These are phyloP conservation scores for Megaustenia siamemsis DNA, from an alignment of 2,888 invertebrate genomes.

Conservation along the genomic window DNA sequence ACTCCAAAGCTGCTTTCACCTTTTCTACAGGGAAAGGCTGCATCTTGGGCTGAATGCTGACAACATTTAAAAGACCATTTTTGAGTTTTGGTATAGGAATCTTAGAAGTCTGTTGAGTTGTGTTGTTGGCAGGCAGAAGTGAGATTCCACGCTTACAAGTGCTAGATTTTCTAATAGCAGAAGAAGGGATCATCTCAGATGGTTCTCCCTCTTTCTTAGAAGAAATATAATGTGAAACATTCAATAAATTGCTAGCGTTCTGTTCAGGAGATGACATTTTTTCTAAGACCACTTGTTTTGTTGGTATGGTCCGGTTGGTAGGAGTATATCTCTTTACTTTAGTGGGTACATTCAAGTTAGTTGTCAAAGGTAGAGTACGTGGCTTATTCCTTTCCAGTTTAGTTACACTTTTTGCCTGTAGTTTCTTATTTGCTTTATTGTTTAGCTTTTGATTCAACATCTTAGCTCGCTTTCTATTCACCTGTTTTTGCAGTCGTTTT, in stretches of 20 bases:
- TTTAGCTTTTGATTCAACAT: constrained; percentile 25
- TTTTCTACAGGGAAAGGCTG: constrained; percentile 18
- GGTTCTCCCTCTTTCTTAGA: not conserved
- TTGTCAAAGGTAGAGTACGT: not conserved
- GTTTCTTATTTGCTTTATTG: not conserved
- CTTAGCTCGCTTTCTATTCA: constrained; percentile 19
- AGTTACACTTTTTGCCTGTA: not conserved
- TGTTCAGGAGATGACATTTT: no score
- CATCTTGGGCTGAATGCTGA: not conserved
- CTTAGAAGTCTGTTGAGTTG: no score
- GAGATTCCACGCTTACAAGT: not conserved
- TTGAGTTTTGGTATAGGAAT: not conserved
- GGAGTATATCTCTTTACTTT: not conserved
- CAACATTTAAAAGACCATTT: not conserved
- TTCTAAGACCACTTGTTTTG: no score
- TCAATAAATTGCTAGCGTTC: no score
- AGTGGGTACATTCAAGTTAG: not conserved
- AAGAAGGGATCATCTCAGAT: not conserved
- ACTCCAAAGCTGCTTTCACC: constrained; percentile 31
- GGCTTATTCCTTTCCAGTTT: not conserved
- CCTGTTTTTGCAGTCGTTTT: constrained; percentile 17
- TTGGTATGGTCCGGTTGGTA: no score
- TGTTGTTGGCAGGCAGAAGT: not conserved
- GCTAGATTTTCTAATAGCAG: not conserved
- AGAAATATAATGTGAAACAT: not conserved